Base-by-base conservation (phyloP, 2,888 invertebrate species). In the Himalopsyche tibetana region DNA sequence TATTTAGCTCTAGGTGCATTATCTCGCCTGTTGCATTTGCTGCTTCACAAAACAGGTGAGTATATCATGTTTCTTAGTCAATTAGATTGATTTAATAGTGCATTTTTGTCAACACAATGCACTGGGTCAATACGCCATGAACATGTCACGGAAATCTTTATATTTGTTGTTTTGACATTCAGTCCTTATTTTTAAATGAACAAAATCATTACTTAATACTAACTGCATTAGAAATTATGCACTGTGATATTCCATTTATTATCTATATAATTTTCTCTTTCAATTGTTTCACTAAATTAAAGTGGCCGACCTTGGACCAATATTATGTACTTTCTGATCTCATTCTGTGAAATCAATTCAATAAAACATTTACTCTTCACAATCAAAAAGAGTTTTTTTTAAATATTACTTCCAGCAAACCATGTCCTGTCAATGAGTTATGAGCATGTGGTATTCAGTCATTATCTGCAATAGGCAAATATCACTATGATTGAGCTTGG, bases 311-410 rank as follows among this genome's bases (percentile, higher is more conserved):
- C 63, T 83, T 83, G 83, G 86, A 86, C 83, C 86, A 83, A 86
- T 86, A 85, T 86, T 86, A 74, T 86, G 83, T 86, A 86, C 86
- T 82, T 82, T 80, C 80, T 80, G 83, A 86, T 86, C 86, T 86
- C 86, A 86, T 56, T 82, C 82, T 85, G 85, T 83, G 80, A 85
- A 86, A 80, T 85, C 83, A 82, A 81, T 80, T 45, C 79, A 84
- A 87, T 87, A 84, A 87, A 87, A 82, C 80, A n/a, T 84, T 85
- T 84, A 84, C 87, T 87, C 87, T 87, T 87, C 87, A 87, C 85
- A 80, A 80, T 80, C 87, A 87, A 82, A 36, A 11, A 11, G 8
- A n/a, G 38, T 79, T 83, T 83, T 87, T 87, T 84, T 82, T 86
- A 69, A 28, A 28, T 45, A 4, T 55, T 56, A n/a, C n/a, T 4